Evolutionary conservation across 2,888 invertebrate species (phyloP), one percentile per base, ranked within the genome.

Genomic region (Spodoptera exigua): DNA sequence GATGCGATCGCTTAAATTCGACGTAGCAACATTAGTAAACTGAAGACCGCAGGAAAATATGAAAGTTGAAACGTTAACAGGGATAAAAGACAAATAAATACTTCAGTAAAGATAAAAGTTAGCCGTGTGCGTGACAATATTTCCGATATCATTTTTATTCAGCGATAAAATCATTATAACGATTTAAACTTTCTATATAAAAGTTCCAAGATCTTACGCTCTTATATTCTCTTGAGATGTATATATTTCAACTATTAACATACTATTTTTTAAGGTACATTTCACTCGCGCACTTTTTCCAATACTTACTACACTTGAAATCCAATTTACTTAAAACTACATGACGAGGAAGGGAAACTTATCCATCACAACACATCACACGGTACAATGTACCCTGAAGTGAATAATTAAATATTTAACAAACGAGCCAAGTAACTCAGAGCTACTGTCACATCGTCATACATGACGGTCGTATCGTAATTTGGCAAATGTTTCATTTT

Each of bases 401-500:
- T 75, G 60, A 71, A 61, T 60, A 21, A 70, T 53, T 64, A 55
- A 53, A 70, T 39, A 69, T 57, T 64, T 55, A 61, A 73, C 60
- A 56, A 58, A 78, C 56, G 48, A 64, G 64, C 62, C 62, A 56
- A 67, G 70, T 76, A 86, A 82, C 76, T 75, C 74, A 80, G 79
- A 77, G 79, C 76, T 78, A 79, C 74, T 79, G 74, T 70, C 73
- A 74, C 74, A 69, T 74, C 36, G 76, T 78, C 77, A 80, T 68
- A 76, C 63, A 74, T 78, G 79, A 70, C 74, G 69, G 74, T 78
- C 78, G 78, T 81, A 85, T 80, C 79, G 83, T 86, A 86, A 88
- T 89, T 90, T 89, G 88, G 89, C 89, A 87, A 84, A 83, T 79
- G 83, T 77, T 76, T 76, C 27, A 27, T 27, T 86, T 86, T 55